Evolutionary conservation across 2,888 invertebrate species (phyloP).

Genomic region (Macaria liturata): DNA sequence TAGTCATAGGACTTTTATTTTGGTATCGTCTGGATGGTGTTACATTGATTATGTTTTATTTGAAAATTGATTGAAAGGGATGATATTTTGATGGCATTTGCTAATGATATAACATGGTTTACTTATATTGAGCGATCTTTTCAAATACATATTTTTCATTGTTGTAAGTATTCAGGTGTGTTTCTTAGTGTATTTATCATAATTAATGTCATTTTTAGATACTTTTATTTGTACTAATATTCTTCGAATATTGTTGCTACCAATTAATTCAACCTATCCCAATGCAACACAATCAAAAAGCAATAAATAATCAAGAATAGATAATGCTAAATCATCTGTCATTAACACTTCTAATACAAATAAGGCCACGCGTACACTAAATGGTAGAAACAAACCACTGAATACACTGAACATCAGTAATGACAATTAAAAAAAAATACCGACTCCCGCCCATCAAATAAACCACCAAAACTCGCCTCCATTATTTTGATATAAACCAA

Average conservation of each 20-base stretch:
- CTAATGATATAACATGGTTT: not conserved
- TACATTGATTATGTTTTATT: slow-evolving; percentile 78
- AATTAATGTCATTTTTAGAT: too few species aligned
- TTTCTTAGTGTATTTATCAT: too few species aligned
- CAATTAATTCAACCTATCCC: too few species aligned
- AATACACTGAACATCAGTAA: slow-evolving; percentile 52
- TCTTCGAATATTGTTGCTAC: too few species aligned
- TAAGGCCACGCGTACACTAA: slow-evolving; percentile 45
- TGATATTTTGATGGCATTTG: slow-evolving; percentile 54
- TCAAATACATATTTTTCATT: too few species aligned
- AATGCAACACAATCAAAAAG: too few species aligned
- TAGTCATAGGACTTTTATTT: slow-evolving; percentile 65
- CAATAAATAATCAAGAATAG: slow-evolving; percentile 1
- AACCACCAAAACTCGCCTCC: slow-evolving; percentile 42
- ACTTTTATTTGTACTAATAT: too few species aligned
- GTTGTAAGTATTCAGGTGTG: too few species aligned
- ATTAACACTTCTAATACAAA: slow-evolving; percentile 56
- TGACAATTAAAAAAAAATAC: slow-evolving; percentile 49
- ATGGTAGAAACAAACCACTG: too few species aligned
- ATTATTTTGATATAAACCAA: slow-evolving; percentile 49
- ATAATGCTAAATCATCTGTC: slow-evolving; percentile 42
- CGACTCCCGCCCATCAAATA: slow-evolving; percentile 50
- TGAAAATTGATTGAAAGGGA: slow-evolving; percentile 21
- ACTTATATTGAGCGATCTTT: too few species aligned
- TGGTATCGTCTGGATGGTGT: slow-evolving; percentile 71